Base-by-base conservation (phyloP, 2,888 invertebrate species). In the Neoaliturus tenellus region DNA sequence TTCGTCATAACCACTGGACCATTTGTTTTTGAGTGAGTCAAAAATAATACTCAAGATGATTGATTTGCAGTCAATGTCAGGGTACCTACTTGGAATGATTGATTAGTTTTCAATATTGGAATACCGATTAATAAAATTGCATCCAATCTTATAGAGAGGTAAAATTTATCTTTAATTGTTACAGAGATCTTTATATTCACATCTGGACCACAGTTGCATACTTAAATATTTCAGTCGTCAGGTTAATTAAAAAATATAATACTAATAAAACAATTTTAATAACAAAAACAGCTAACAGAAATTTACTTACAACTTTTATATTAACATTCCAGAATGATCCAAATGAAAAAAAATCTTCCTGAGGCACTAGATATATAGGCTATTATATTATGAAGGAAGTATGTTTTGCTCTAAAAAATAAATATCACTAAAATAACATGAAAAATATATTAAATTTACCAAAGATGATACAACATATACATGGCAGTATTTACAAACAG, bases 381-480 rank as follows among this genome's bases (percentile, higher is more conserved):
- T 23, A 55, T 23, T 1, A 55, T 28, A 1, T 14, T 17, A 62
- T n/a, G n/a, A n/a, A n/a, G n/a, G n/a, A n/a, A n/a, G 14, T 17
- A 62, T 23, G 25, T 23, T 23, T 55, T 23, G 8, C 5, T 62
- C 31, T 5, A 62, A 28, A 62, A 25, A 62, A 62, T 62, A 62
- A 62, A 62, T 23, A 51, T 28, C 31, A 62, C 28, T 62, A 62
- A 51, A 51, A 62, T 62, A 62, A 62, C 31, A 12, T 62, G 62
- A 4, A 62, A n/a, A 62, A 62, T 62, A 62, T 62, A 62, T 28
- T 51, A 31, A 62, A 28, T 62, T 62, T 62, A 31, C 25, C 62
- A 28, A 14, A 28, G 28, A 17, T 14, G 31, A 31, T 31, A 62
- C 51, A 62, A 62, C 62, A 62, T 62, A 62, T 62, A 62, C 62